These are phyloP conservation scores for Valencia hispanica DNA, from an alignment of 2,797 vertebrate genomes.

Conservation along the genomic window DNA sequence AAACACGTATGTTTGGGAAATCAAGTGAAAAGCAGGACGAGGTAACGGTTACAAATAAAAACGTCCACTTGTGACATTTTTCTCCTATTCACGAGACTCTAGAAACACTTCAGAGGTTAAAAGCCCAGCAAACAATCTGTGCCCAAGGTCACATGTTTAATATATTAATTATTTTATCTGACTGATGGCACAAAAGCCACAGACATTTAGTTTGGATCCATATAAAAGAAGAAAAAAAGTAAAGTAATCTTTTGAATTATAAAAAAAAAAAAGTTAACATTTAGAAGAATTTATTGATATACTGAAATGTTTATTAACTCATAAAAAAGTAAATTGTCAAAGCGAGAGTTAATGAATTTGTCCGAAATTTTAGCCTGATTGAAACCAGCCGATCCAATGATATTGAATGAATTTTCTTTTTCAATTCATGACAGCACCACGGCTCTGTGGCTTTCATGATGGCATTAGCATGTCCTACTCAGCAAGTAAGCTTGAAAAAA, in stretches of 20 bases:
- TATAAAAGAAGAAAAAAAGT: too few species aligned
- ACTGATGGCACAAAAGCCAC: not conserved
- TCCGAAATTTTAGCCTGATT: not conserved
- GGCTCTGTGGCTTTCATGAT: not conserved
- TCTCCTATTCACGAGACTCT: not conserved
- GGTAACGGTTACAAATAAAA: not conserved
- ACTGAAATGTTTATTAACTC: too few species aligned
- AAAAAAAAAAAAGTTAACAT: too few species aligned
- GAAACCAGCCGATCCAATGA: not conserved
- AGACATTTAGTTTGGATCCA: not conserved
- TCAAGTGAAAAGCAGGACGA: constrained; percentile 14
- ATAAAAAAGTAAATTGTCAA: too few species aligned
- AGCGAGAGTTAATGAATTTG: too few species aligned
- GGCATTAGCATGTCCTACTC: not conserved
- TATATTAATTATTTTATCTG: not conserved
- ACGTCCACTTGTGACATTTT: not conserved
- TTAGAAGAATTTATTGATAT: too few species aligned
- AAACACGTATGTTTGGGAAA: constrained; percentile 11
- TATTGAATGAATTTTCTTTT: not conserved
- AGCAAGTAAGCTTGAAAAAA: too few species aligned
- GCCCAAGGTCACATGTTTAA: not conserved
- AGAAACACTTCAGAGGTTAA: not conserved
- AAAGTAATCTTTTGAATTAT: too few species aligned
- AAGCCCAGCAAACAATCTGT: not conserved
- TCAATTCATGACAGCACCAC: not conserved